Evolutionary conservation across 2,113 vertebrate genomes (phyloP), one percentile per base, ranked within the genome.

Genomic region (Cinclus cinclus): DNA sequence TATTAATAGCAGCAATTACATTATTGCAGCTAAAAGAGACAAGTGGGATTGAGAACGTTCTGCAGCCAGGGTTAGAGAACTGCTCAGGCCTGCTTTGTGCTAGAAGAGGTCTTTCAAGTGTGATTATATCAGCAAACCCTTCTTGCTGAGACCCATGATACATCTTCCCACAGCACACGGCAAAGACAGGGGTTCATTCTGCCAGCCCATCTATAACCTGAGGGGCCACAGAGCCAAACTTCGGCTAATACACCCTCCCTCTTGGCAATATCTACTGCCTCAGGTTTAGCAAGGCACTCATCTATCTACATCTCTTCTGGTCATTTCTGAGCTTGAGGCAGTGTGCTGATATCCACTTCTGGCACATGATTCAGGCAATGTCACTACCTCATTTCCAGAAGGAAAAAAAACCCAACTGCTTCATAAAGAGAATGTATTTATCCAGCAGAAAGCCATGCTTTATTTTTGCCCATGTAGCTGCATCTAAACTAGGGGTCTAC

Each of bases 1-100:
- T 93, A 94, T 92, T 92, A 94, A 93, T 83, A 94, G 79, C 19
- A 89, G 79, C 90, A 96, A 97, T 93, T 90, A 93, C 73, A 81
- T 86, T 88, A 77, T 37, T 89, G 83, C 86, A 50, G 80, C 76
- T 92, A 86, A 73, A 93, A 90, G 86, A 92, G 76, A 90, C 70
- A 55, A 80, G 55, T 64, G 89, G 89, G 76, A 83, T 59, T 52
- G 83, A 27, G 33, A 92, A 71, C 0, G 3, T 39, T 67, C 33
- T 47, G 76, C 35, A 93, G 76, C 35, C 0, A 0, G 33, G n/a
- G 59, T 64, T 70, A 89, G 52, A 84, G 64, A 74, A 31, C 47
- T 76, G 28, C 41, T 92, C 52, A 59, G 80, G 47, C 69, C 79
- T 37, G 52, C 52, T 31, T 76, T 71, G 53, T 64, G 77, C 75